Base-by-base conservation (phyloP, 2,797 vertebrate genomes). In the Chromis chromis region DNA sequence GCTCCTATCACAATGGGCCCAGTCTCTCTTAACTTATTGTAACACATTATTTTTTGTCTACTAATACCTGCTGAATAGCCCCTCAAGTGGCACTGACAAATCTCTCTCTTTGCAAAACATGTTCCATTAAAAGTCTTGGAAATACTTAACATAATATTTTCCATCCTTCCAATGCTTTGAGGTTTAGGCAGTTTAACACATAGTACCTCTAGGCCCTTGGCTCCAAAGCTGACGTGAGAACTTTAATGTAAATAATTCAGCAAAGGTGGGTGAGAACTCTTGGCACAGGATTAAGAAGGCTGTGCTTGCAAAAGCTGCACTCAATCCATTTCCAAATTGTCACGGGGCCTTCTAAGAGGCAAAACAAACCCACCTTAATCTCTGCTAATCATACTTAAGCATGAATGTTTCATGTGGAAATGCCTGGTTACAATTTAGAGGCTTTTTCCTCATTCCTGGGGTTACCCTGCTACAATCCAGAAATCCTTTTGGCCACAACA, bases 361-460 rank as follows among this genome's bases (percentile, higher is more conserved):
- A 88, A 93, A 90, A 92, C 90, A 93, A 91, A 88, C 91, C 87
- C 87, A 90, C 89, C 86, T 90, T 93, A 93, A 94, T 92, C 93
- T 93, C 84, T 78, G 79, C 89, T 93, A 93, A 93, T 93, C 92
- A 86, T 62, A 92, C 91, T 92, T 91, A 92, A 93, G 92, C 90
- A 85, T 87, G 87, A 91, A 89, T 91, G 90, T 91, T 92, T 94
- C 89, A 91, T 92, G 91, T 91, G 86, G 85, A 92, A 92, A 92
- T 78, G 91, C 83, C 88, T 88, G 86, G 90, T 91, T 92, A 88
- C 84, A 89, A 90, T 92, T 92, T 86, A 75, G 67, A 90, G 84
- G 77, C 84, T 89, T 88, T 83, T 76, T 61, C 69, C 76, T 86
- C 78, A 67, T 89, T 92, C 81, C 84, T 78, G 64, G 84, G 86